Evolutionary conservation across 92 coral and sea anemone genomes (phyloP).

Genomic region (Scolanthus callimorphus): DNA sequence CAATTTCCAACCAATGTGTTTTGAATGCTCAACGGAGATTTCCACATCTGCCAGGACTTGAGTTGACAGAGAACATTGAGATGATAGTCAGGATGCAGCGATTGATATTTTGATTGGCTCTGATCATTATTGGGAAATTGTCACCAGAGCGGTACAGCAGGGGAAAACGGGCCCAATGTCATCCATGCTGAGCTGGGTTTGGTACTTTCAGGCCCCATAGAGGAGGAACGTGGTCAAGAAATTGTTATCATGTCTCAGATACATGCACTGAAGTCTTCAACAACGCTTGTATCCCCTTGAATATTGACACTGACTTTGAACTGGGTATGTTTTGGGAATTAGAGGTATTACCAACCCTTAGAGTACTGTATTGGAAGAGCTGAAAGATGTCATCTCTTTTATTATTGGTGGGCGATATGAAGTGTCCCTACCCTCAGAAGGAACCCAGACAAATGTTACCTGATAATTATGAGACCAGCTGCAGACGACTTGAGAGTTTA

Average conservation of each 20-base stretch:
- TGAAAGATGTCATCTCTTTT: constrained; percentile 16
- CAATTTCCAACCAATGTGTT: constrained; percentile 36
- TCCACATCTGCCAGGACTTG: constrained; percentile 34
- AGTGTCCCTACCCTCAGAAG: constrained; percentile 35
- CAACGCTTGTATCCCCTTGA: too few relatives aligned
- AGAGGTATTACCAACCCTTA: constrained; percentile 27
- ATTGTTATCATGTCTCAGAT: neutral
- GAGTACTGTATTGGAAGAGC: constrained; percentile 27
- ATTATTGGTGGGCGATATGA: constrained; percentile 32
- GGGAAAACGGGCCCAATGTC: constrained; percentile 46
- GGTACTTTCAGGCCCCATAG: constrained; percentile 64
- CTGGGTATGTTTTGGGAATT: constrained; percentile 39
- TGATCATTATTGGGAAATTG: constrained; percentile 58
- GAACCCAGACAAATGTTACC: constrained; percentile 34
- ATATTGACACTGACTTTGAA: constrained; percentile 1
- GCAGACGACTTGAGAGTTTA: too few relatives aligned
- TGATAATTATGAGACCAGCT: too few relatives aligned
- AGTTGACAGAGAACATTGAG: constrained; percentile 34
- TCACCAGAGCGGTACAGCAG: constrained; percentile 38
- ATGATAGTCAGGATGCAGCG: constrained; percentile 15
- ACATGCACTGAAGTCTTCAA: constrained; percentile 1
- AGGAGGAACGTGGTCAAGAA: neutral
- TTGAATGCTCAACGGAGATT: constrained; percentile 22
- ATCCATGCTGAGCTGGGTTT: constrained; percentile 32
- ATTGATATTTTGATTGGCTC: constrained; percentile 61